These are phyloP conservation scores for Sebastes melanostomus DNA, from an alignment of 2,797 vertebrate species.

Conservation along the genomic window DNA sequence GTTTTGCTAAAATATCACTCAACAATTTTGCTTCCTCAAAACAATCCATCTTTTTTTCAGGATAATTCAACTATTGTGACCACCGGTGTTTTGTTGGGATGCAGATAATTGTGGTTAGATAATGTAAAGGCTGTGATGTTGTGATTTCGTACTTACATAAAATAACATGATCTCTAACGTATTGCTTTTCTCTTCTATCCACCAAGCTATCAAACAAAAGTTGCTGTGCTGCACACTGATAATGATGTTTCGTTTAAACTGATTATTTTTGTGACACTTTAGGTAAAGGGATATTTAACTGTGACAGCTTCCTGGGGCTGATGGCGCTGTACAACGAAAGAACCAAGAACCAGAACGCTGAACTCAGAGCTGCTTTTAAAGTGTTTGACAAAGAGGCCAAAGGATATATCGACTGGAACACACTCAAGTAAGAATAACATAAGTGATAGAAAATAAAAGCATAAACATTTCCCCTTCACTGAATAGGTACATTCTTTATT, in stretches of 20 bases:
- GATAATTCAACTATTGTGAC: neutral
- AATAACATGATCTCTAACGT: neutral
- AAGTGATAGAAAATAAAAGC: neutral
- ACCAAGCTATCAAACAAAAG: neutral
- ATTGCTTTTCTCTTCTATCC: neutral
- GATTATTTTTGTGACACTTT: constrained; percentile 22
- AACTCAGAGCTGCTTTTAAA: constrained; percentile 75
- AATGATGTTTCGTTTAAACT: neutral
- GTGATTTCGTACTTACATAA: neutral
- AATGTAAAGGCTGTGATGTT: neutral
- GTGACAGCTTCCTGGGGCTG: constrained; percentile 71
- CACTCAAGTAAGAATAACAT: constrained; percentile 65
- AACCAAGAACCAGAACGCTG: constrained; percentile 77
- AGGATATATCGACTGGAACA: constrained; percentile 80
- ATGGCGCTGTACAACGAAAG: constrained; percentile 75
- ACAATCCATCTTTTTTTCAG: neutral
- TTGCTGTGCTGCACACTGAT: neutral
- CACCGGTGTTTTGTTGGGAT: neutral
- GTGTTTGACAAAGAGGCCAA: constrained; percentile 81
- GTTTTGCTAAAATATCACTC: neutral
- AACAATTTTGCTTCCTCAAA: neutral
- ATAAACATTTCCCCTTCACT: neutral
- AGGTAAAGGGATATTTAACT: constrained; percentile 78
- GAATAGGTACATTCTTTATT: neutral
- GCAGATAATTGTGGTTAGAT: neutral